phyloP scores from a whole-genome alignment of 2,888 invertebrate species.

The Synanthedon tipuliformis region DNA sequence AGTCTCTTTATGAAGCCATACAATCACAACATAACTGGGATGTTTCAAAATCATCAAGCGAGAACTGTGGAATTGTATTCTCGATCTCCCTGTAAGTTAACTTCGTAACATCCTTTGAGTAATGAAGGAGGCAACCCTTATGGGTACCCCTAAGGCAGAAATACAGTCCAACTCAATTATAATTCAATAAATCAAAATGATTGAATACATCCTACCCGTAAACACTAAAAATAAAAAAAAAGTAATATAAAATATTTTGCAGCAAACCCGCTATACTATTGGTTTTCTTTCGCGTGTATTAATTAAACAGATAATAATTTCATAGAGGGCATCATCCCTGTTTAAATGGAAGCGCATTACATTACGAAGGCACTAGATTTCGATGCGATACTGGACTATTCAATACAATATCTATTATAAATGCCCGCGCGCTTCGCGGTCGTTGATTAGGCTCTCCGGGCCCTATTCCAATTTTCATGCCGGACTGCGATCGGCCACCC shows the following conservation, averaged over 20 bases:
- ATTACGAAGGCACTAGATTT: conserved; percentile 40
- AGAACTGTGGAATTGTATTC: conserved; percentile 28
- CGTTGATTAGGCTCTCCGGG: conserved; percentile 42
- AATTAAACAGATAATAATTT: conserved; percentile 15
- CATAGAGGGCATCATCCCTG: conserved; percentile 12
- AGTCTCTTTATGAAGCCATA: conserved; percentile 10
- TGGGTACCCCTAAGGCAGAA: conserved; percentile 20
- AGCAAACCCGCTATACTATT: no score
- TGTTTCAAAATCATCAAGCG: conserved; percentile 37
- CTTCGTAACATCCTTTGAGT: conserved; percentile 31
- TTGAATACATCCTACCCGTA: conserved; percentile 14
- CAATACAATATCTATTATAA: conserved; percentile 57
- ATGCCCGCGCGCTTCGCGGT: conserved; percentile 34
- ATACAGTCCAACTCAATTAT: conserved; percentile 47
- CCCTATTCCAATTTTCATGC: conserved; percentile 56
- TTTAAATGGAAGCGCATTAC: conserved; percentile 33
- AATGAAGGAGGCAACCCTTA: conserved; percentile 39
- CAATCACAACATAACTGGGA: conserved; percentile 27
- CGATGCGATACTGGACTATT: conserved; percentile 41
- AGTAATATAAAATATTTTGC: no score
- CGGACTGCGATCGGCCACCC: conserved; percentile 34
- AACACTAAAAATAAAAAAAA: not conserved
- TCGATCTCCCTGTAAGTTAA: conserved; percentile 27
- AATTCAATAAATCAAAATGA: conserved; percentile 50
- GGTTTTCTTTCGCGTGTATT: conserved; percentile 11